Base-by-base conservation (phyloP, 2,888 invertebrate species). In the Leptinotarsa peninsularis region DNA sequence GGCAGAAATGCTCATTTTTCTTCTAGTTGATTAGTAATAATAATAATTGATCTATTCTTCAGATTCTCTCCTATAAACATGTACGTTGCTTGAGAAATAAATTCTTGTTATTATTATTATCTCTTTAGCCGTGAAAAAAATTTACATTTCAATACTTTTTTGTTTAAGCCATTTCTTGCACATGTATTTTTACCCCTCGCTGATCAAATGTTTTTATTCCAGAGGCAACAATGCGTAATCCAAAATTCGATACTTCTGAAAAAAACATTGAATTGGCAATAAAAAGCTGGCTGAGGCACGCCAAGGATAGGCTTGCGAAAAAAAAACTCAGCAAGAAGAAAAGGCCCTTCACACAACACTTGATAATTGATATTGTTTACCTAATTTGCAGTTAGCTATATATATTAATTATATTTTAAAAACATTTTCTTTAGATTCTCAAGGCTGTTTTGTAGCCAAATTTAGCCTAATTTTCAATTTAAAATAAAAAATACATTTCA, bases 181-280 rank as follows among this genome's bases (percentile, higher is more conserved):
- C 17, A 17, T 50, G 17, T 50, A 50, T 50, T 17, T 50, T 17
- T 50, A 56, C 17, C 50, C 50, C 50, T 50, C 50, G 5, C 50
- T 50, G 50, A 50, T 50, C 50, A 50, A 17, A 50, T 50, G 17
- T 50, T 60, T 15, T 60, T 23, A 60, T 60, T 60, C 23, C 60
- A 60, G 60, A 60, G 17, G 60, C 60, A 60, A 60, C 23, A 60
- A 23, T 60, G 60, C 3, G 23, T 13, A 60, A 60, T 60, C 21
- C 13, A 27, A 60, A 23, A 27, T 23, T 60, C 10, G 60, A 17
- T 17, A 60, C 27, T 23, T 27, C 60, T 17, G 60, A 60, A 17
- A 60, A 60, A 60, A 60, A 60, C 4, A 60, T 60, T 60, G 60
- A 60, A 60, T 14, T 60, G 13, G 60, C 60, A 13, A 60, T 60